Percentiles rank a stretch among this genome's conserved stretches.
phyloP scores from a whole-genome alignment of 2,797 vertebrate genomes.

The Sebastes reedi region DNA sequence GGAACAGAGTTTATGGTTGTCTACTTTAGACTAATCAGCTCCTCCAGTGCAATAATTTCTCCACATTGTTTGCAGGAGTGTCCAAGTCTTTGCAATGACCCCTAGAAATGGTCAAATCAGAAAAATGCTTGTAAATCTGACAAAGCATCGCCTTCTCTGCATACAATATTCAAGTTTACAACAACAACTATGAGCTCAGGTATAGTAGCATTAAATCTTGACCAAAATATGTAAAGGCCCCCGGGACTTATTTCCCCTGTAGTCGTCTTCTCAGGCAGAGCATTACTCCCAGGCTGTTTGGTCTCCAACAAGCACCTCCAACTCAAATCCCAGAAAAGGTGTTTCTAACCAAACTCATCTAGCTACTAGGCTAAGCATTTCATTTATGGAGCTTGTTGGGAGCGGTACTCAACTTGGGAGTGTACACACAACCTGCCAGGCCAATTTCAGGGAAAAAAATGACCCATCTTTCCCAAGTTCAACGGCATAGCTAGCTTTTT shows the following conservation, averaged over 20 bases:
- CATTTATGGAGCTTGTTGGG: neutral
- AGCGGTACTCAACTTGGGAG: neutral
- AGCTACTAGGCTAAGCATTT: neutral
- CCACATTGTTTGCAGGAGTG: neutral
- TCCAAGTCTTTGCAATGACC: neutral
- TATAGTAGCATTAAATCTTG: neutral
- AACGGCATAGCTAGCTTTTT: neutral
- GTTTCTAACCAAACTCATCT: neutral
- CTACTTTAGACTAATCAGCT: neutral
- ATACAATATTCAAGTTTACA: neutral
- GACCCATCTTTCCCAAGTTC: neutral
- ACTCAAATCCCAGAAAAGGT: neutral
- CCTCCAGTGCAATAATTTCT: neutral
- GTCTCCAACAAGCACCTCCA: conserved; percentile 2
- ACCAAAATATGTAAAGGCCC: neutral
- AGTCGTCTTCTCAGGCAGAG: neutral
- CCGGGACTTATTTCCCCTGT: neutral
- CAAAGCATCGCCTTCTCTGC: neutral
- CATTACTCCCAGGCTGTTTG: neutral
- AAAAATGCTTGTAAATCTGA: neutral
- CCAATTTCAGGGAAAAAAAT: neutral
- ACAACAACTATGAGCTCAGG: neutral
- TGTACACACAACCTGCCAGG: neutral
- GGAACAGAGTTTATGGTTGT: neutral
- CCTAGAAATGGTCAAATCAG: neutral